Base-by-base conservation (phyloP, 2,113 vertebrate species). In the Scalopus aquaticus region DNA sequence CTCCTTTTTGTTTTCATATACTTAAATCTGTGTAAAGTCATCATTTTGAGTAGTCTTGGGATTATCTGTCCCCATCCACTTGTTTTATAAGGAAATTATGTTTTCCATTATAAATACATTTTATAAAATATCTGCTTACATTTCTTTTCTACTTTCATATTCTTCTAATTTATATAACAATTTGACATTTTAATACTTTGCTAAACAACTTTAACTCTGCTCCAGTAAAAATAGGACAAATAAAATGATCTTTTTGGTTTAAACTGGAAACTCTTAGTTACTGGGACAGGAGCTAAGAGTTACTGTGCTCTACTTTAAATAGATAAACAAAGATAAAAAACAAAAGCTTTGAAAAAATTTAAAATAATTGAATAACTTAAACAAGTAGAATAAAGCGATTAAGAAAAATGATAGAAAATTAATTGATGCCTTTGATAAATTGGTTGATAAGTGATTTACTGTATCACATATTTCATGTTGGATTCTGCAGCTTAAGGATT, bases 201-300 rank as follows among this genome's bases (percentile, higher is more conserved):
- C 46, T 12, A 49, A 49, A 49, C 46, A 49, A 49, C 11, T 49
- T 49, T 9, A 49, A 49, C 8, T 49, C 46, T 49, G 46, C 11
- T 49, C 46, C 46, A 49, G 2, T 49, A 49, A 2, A 49, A 12
- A 49, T 10, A 12, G 46, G 44, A 44, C 44, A 44, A 44, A 44
- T 5, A 44, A 44, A 44, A 44, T 44, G 44, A 5, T 44, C 44
- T 44, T 44, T 44, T 44, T 9, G 44, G 5, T 44, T 44, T 9
- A 44, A 44, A 44, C 44, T 44, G 44, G 44, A 9, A 44, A 44
- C 44, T 44, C 0, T 58, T n/a, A n/a, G 12, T n/a, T 12, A 5
- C 28, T 58, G 24, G 17, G 0, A 58, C 0, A n/a, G 1, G 12
- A 24, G 13, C 37, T 8, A 58, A 1, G 44, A 85, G 30, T 42